phyloP scores from a whole-genome alignment of 2,797 vertebrate genomes.

The Diplodus puntazzo region DNA sequence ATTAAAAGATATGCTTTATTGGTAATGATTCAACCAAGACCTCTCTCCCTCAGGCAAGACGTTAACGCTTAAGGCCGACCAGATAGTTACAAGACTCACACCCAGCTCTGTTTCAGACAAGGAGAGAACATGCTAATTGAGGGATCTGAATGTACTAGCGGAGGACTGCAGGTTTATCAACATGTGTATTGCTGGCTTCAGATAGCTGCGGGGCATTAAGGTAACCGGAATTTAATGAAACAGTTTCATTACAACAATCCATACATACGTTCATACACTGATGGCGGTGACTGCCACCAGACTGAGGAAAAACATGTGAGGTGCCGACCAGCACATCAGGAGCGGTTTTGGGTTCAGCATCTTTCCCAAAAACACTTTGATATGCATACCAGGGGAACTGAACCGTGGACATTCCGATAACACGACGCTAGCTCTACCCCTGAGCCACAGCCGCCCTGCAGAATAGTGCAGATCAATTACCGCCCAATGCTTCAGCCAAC shows the following conservation, averaged over 20 bases:
- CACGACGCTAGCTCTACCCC: too few species aligned
- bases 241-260: neutral
- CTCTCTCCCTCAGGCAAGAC: neutral
- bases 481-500: too few species aligned
- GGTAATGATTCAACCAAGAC: conserved; percentile 31
- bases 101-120: neutral
- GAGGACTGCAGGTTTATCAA: neutral
- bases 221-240: too few species aligned
- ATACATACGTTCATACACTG: too few species aligned
- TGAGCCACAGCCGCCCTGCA: too few species aligned
- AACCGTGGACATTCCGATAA: too few species aligned
- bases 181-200: neutral
- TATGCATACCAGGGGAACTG: too few species aligned
- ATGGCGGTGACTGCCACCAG: too few species aligned
- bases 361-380: too few species aligned
- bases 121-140: neutral
- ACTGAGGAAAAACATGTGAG: too few species aligned
- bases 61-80: neutral
- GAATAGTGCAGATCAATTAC: neutral
- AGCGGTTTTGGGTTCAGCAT: too few species aligned
- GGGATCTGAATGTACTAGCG: neutral
- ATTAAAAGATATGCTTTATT: conserved; percentile 29
- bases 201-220: neutral
- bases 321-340: too few species aligned
- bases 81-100: neutral